Base-by-base conservation (phyloP, 2,888 invertebrate species). In the Mythimna loreyi region DNA sequence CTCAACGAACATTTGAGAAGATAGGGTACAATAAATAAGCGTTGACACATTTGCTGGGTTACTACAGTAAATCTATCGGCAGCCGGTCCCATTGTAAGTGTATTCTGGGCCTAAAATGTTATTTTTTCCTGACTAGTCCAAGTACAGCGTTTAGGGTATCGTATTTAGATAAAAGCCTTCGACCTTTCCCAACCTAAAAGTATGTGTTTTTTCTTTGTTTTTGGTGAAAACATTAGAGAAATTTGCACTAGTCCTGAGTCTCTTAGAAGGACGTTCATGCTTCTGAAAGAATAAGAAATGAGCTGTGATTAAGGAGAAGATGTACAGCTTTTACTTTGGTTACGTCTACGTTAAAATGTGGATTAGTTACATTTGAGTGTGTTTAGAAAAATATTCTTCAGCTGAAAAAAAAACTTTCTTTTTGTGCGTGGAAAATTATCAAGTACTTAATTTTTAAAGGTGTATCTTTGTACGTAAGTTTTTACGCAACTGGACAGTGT, bases 131-230 rank as follows among this genome's bases (percentile, higher is more conserved):
- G 63, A 67, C 52, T 56, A 59, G 55, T 52, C 65, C 57, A 36
- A 57, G 52, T 70, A 60, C 56, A 66, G 40, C 65, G 47, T 69
- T 76, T 67, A 68, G 56, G 64, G 45, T 71, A 52, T 72, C 61
- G 58, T 78, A 67, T 78, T 82, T 74, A 63, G 67, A 82, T 81
- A 82, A 77, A 81, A 81, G 75, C 72, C 33, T 80, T 56, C 50
- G 25, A 64, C 57, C 30, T 70, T 68, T 61, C 67, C 23, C 66
- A 52, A 64, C 67, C 63, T 67, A 50, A 66, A 73, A 45, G 45
- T 58, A 47, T 67, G 57, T 69, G n/a, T 60, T 61, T 70, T 72
- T 67, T 43, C 50, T 43, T 58, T 56, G n/a, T 66, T 69, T 47
- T 66, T 66, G 36, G 45, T 68, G 33, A 68, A 68, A 76, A 73